Percentiles rank a stretch among this genome's conserved stretches.
Conservation (phyloP, 1,140 invertebrate genomes). For the Campoletis sonorensis region DNA sequence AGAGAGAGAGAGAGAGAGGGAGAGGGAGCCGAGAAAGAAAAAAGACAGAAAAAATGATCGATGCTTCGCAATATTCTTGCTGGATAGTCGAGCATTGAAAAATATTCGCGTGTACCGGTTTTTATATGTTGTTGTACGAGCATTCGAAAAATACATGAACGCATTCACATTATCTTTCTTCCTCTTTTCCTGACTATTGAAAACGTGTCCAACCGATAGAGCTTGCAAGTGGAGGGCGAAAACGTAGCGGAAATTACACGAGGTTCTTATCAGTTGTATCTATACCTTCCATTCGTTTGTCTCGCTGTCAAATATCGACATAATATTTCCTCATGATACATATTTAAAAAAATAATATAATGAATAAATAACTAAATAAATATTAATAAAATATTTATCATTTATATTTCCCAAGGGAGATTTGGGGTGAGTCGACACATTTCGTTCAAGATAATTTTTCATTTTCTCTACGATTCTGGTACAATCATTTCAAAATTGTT, state of each 20-base stretch:
- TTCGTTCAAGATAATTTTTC: neutral
- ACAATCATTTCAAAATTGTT: neutral
- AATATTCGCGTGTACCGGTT: neutral
- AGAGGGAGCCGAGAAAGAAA: neutral
- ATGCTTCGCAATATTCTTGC: conserved; percentile 13
- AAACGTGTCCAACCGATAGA: neutral
- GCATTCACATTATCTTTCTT: neutral
- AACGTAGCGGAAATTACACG: neutral
- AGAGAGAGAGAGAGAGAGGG: conserved; percentile 5
- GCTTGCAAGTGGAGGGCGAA: neutral
- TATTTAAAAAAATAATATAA: too few species aligned
- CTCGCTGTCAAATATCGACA: neutral
- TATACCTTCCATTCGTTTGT: neutral
- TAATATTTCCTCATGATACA: too few species aligned
- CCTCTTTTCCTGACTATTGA: neutral
- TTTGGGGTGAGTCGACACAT: neutral
- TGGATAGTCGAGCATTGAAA: neutral
- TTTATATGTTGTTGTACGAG: neutral
- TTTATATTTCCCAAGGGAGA: neutral
- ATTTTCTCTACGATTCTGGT: neutral
- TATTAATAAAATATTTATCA: too few species aligned
- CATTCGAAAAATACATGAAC: neutral
- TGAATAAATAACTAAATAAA: too few species aligned
- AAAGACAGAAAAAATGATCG: neutral
- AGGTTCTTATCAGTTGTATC: neutral